phyloP scores from a whole-genome alignment of 2,113 vertebrate species.

The Centropus bengalensis region DNA sequence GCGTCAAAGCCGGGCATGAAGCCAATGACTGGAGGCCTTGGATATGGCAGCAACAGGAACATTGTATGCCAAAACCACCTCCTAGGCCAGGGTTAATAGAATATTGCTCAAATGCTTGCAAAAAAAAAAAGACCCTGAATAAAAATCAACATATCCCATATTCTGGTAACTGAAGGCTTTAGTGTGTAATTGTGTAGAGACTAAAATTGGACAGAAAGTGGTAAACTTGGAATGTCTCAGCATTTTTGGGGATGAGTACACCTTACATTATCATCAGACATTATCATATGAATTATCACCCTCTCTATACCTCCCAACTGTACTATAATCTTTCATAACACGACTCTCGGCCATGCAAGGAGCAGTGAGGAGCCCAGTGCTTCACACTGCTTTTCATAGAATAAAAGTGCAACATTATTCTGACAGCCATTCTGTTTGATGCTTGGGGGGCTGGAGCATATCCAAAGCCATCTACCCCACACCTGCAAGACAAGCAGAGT shows the following conservation, averaged over 20 bases:
- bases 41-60: slow-evolving; percentile 11
- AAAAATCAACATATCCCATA: not conserved
- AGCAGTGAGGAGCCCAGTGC: not conserved
- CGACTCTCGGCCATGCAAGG: slow-evolving; percentile 19
- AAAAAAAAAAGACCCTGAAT: not conserved
- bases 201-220: not conserved
- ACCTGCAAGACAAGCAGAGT: not conserved
- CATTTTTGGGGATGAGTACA: slow-evolving; percentile 19
- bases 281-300: slow-evolving; percentile 40
- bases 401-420: not conserved
- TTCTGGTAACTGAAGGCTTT: not conserved
- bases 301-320: not conserved
- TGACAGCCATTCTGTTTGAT: not conserved
- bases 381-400: not conserved
- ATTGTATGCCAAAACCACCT: not conserved
- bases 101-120: not conserved
- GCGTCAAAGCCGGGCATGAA: not conserved
- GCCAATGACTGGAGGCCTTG: not conserved
- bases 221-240: not conserved
- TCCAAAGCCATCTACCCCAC: not conserved
- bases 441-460: not conserved
- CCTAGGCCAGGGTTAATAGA: not conserved
- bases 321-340: slow-evolving; percentile 5
- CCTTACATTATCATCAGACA: slow-evolving; percentile 4
- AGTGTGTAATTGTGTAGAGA: not conserved